phyloP scores from a whole-genome alignment of 2,797 vertebrate genomes.

The Pantherophis vulpinus region DNA sequence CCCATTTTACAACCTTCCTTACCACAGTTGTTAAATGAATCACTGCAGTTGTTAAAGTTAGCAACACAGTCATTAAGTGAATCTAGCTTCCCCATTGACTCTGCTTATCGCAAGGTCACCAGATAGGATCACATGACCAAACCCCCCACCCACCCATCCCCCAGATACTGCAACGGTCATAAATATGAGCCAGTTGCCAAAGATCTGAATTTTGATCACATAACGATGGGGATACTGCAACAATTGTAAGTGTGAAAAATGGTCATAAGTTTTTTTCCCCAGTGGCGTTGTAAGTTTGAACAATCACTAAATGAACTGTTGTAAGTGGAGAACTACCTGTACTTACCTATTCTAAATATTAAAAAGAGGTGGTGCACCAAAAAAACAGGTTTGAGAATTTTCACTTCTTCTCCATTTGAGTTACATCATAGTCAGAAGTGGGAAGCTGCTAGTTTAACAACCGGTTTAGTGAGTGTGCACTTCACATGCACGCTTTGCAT shows the following conservation, averaged over 20 bases:
- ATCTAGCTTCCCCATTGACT: background rate
- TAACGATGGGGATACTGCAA: background rate
- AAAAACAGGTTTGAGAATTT: background rate
- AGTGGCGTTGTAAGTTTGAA: background rate
- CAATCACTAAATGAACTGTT: background rate
- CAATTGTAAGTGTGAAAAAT: background rate
- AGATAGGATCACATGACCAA: background rate
- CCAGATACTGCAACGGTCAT: background rate
- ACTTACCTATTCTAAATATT: background rate
- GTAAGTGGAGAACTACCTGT: background rate
- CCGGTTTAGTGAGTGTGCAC: no score
- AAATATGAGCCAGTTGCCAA: background rate
- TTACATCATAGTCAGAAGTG: background rate
- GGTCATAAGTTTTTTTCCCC: background rate
- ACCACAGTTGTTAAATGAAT: background rate
- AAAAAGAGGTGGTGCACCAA: background rate
- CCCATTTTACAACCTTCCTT: background rate
- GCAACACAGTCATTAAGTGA: background rate
- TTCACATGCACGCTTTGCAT: no score
- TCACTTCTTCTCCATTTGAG: background rate
- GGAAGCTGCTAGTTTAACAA: no score
- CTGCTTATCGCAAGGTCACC: background rate
- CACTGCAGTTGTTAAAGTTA: background rate
- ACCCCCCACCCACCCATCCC: accelerated
- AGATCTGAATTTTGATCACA: background rate